These are phyloP conservation scores for Rhodeus uyekii DNA, from an alignment of 2,797 vertebrate genomes.

Conservation along the genomic window DNA sequence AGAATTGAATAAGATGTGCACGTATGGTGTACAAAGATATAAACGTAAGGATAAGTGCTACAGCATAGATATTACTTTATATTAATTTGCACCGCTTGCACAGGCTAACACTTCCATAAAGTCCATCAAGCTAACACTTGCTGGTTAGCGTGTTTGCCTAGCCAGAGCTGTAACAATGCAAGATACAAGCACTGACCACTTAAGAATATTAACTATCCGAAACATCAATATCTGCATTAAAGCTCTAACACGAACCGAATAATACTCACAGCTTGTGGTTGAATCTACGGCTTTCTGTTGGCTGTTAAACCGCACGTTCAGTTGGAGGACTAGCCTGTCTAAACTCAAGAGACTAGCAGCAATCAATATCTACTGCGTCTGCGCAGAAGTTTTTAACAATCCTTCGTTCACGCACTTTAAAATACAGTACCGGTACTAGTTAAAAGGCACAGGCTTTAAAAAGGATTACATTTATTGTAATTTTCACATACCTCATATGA, in stretches of 20 bases:
- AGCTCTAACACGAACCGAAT: not conserved
- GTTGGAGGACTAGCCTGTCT: not conserved
- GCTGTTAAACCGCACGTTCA: not conserved
- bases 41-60: not conserved
- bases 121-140: not conserved
- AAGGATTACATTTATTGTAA: not conserved
- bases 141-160: slow-evolving; percentile 8
- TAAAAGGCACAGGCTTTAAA: not conserved
- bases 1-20: not conserved
- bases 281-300: not conserved
- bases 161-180: not conserved
- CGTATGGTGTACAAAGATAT: too few species aligned
- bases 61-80: not conserved
- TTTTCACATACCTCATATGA: not conserved
- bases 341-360: slow-evolving; percentile 1
- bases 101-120: too few species aligned
- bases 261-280: not conserved
- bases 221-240: not conserved
- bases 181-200: not conserved
- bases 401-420: not conserved
- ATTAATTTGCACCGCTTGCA: not conserved
- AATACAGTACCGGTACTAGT: not conserved
- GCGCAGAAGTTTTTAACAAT: not conserved
- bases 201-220: not conserved
- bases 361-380: not conserved